Conservation (phyloP, 1,140 invertebrate species). For the Hylyphantes graminicola region DNA sequence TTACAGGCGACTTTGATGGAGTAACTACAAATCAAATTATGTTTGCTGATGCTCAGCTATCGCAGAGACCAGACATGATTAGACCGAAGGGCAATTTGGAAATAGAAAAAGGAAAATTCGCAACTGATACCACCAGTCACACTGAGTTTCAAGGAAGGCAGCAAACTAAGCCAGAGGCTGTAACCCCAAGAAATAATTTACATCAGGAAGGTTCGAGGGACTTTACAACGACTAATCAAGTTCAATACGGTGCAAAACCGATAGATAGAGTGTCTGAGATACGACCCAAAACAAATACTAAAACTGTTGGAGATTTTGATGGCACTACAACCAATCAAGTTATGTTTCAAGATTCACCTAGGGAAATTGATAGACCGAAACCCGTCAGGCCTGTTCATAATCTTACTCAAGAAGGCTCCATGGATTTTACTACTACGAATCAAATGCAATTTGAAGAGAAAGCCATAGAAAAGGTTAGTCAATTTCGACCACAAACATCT, state of each 20-base stretch:
- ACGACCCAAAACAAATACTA: conserved; percentile 17
- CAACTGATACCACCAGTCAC: conserved; percentile 12
- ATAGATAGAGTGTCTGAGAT: conserved; percentile 9
- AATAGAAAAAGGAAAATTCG: conserved; percentile 11
- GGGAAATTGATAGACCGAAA: conserved; percentile 60
- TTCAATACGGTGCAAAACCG: conserved; percentile 60
- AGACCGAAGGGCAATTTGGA: conserved; percentile 29
- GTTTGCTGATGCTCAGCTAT: conserved; percentile 4
- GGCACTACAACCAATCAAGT: conserved; percentile 38
- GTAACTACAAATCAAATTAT: conserved; percentile 50
- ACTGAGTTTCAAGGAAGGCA: conserved; percentile 44
- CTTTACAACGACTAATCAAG: conserved; percentile 66
- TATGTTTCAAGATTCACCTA: conserved; percentile 20
- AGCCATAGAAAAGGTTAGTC: conserved; percentile 21
- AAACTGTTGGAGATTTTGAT: conserved; percentile 38
- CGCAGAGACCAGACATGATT: not conserved
- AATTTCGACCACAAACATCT: conserved; percentile 13
- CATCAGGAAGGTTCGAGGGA: conserved; percentile 67
- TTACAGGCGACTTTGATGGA: conserved; percentile 49
- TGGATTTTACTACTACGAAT: conserved; percentile 67
- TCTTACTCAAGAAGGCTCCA: conserved; percentile 67
- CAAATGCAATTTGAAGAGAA: conserved; percentile 36
- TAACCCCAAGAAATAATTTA: conserved; percentile 32
- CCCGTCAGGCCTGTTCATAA: conserved; percentile 64
- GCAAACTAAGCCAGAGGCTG: not conserved